A percentile compares a stretch with the other conserved stretches of the same genome.
Conservation (phyloP, 1,140 invertebrate genomes). For the Lepeophtheirus salmonis region DNA sequence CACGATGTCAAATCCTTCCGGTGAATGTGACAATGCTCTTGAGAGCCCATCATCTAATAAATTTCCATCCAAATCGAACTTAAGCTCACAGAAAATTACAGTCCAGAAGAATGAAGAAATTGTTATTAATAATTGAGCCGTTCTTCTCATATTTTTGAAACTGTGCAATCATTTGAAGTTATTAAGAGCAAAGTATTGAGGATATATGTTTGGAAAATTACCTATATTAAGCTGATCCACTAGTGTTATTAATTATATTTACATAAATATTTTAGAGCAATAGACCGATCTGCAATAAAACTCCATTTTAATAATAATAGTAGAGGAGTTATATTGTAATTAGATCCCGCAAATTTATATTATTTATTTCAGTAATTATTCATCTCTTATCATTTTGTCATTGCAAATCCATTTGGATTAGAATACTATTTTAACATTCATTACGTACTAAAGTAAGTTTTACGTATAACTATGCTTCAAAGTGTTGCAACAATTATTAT, state of each 20-base stretch:
- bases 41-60: neutral
- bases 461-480: no score
- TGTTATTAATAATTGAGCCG: neutral
- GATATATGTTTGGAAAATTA: neutral
- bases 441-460: no score
- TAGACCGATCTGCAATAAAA: neutral
- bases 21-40: neutral
- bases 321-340: neutral
- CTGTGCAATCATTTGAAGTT: neutral
- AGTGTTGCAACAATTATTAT: no score
- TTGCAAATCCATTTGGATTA: no score
- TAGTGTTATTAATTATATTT: neutral
- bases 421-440: no score
- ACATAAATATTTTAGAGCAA: neutral
- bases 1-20: neutral
- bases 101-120: neutral
- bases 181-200: no score
- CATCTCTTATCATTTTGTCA: no score
- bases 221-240: no score
- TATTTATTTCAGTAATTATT: conserved; percentile 1
- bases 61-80: neutral
- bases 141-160: neutral
- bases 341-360: neutral
- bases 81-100: neutral
- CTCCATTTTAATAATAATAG: neutral